These are phyloP conservation scores for Apis mellifera DNA, from an alignment of 1,140 invertebrate species.

Conservation along the genomic window Amel_HAv3.1 CM009932.2:15830501-15831000, in stretches of 20 bases:
- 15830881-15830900: not conserved
- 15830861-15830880: not conserved
- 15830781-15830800: not conserved
- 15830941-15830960: not conserved
- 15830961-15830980: not conserved
- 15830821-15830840: not conserved
- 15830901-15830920: not conserved
- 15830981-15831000: not conserved
- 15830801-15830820: slow-evolving; percentile 10
- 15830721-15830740: not conserved
- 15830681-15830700: slow-evolving; percentile 10
- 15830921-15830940: not conserved
- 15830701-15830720: slow-evolving; percentile 33
- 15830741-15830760: slow-evolving; percentile 4
- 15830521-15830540: slow-evolving; percentile 18
- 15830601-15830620: not conserved
- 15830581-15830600: not conserved
- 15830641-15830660: slow-evolving; percentile 53
- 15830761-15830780: not conserved
- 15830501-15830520: not conserved
- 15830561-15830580: not conserved
- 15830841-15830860: not conserved
- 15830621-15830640: not conserved
- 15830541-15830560: slow-evolving; percentile 23
- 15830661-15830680: slow-evolving; percentile 13